These are phyloP conservation scores for Microctonus hyperodae DNA, from an alignment of 2,888 invertebrate species.

Conservation along the genomic window DNA sequence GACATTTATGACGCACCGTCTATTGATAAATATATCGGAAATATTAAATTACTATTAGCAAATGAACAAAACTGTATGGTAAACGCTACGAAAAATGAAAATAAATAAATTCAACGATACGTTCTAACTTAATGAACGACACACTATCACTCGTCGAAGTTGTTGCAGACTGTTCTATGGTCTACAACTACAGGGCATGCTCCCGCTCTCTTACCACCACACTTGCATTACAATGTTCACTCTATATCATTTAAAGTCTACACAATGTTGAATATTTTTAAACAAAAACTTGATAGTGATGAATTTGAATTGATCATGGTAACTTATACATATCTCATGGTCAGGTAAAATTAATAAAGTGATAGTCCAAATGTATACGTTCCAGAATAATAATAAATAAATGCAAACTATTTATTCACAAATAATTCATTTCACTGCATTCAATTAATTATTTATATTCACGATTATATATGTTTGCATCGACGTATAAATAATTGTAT, in stretches of 20 bases:
- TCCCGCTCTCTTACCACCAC: background rate
- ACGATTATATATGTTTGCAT: background rate
- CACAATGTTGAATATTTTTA: background rate
- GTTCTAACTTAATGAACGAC: background rate
- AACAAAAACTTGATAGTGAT: background rate
- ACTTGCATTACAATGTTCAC: background rate
- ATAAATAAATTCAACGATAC: background rate
- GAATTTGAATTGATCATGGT: background rate
- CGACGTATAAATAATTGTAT: too few relatives aligned
- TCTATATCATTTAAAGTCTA: background rate
- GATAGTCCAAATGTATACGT: too few relatives aligned
- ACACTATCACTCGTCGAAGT: constrained; percentile 1
- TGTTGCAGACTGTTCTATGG: background rate
- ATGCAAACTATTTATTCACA: background rate
- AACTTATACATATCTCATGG: too few relatives aligned
- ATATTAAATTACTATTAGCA: background rate
- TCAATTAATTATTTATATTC: background rate
- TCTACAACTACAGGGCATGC: background rate
- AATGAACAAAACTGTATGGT: background rate
- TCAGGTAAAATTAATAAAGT: too few relatives aligned
- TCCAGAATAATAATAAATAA: too few relatives aligned
- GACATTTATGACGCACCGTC: background rate
- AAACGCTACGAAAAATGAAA: background rate
- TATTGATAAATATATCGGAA: background rate
- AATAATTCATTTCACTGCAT: background rate